Conservation (phyloP, 64 coral and sea anemone genomes). For the Montipora sp. region DNA sequence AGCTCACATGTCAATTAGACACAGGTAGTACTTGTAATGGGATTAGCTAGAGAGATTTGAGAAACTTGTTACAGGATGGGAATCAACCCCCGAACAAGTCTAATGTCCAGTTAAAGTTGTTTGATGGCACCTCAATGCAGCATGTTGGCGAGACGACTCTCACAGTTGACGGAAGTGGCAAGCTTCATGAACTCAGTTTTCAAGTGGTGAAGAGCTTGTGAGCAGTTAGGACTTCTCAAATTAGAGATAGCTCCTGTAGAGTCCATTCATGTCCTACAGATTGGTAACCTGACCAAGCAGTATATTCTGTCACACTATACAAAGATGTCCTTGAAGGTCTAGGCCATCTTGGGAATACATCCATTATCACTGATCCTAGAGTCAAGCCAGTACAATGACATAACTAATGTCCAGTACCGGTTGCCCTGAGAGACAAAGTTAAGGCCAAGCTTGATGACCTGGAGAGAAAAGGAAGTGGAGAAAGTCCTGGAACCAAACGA, state of each 20-base stretch:
- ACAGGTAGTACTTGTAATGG: slow-evolving; percentile 55
- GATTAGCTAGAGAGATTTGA: slow-evolving; percentile 27
- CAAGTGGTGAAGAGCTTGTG: slow-evolving; percentile 47
- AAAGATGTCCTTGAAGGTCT: slow-evolving; percentile 46
- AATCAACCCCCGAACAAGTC: slow-evolving; percentile 13
- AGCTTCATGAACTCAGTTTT: slow-evolving; percentile 23
- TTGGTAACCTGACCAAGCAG: slow-evolving; percentile 45
- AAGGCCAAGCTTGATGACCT: slow-evolving; percentile 32
- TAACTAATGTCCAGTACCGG: neutral
- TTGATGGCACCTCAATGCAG: slow-evolving; percentile 36
- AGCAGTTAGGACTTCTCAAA: slow-evolving; percentile 56
- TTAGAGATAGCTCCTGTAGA: slow-evolving; percentile 35
- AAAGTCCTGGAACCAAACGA: neutral
- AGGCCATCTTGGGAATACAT: slow-evolving; percentile 36
- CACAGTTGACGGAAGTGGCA: slow-evolving; percentile 7
- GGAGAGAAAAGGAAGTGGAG: slow-evolving; percentile 6
- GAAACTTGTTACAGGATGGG: slow-evolving; percentile 20
- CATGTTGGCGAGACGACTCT: slow-evolving; percentile 8
- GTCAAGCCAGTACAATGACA: neutral
- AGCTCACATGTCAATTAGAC: slow-evolving; percentile 60
- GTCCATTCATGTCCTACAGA: slow-evolving; percentile 1
- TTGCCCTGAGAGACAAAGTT: slow-evolving; percentile 25
- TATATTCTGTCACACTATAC: slow-evolving; percentile 24
- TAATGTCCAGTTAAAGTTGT: slow-evolving; percentile 35
- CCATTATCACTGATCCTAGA: slow-evolving; percentile 39